A percentile compares a stretch with the other conserved stretches of the same genome.
Conservation (phyloP, 2,113 vertebrate genomes). For the Pollachius pollachius region DNA sequence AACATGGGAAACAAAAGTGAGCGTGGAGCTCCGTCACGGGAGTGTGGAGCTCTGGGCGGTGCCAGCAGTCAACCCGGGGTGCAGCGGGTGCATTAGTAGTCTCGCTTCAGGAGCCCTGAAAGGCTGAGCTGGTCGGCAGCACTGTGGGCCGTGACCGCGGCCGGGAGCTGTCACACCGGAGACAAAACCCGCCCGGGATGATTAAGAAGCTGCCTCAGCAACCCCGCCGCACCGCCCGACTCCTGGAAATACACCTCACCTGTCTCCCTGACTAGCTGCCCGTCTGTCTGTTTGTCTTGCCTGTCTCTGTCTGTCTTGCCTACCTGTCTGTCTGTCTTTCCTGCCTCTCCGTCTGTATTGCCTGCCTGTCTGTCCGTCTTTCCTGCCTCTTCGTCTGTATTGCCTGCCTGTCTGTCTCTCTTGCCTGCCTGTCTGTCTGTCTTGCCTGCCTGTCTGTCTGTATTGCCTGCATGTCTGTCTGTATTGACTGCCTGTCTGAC, state of each 20-base stretch:
- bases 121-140: slow-evolving; percentile 51
- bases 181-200: slow-evolving; percentile 58
- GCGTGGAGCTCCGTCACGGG: slow-evolving; percentile 59
- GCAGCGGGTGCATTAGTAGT: slow-evolving; percentile 60
- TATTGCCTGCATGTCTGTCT: not conserved
- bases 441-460: slow-evolving; percentile 8
- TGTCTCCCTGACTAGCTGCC: slow-evolving; percentile 1
- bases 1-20: slow-evolving; percentile 72
- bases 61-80: slow-evolving; percentile 20
- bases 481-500: slow-evolving; percentile 38
- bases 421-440: too few relatives aligned
- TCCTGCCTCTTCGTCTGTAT: too few relatives aligned
- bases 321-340: slow-evolving; percentile 38
- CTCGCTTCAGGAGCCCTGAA: slow-evolving; percentile 69
- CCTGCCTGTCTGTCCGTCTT: not conserved
- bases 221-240: not conserved
- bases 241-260: not conserved
- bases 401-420: too few relatives aligned
- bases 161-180: slow-evolving; percentile 55
- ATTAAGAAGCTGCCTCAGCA: slow-evolving; percentile 62
- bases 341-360: not conserved
- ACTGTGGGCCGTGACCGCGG: slow-evolving; percentile 44
- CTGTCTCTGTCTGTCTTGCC: slow-evolving; percentile 4
- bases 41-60: slow-evolving; percentile 50
- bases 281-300: not conserved